These are phyloP conservation scores for Sylvia borin DNA, from an alignment of 2,797 vertebrate genomes.

Conservation along the genomic window DNA sequence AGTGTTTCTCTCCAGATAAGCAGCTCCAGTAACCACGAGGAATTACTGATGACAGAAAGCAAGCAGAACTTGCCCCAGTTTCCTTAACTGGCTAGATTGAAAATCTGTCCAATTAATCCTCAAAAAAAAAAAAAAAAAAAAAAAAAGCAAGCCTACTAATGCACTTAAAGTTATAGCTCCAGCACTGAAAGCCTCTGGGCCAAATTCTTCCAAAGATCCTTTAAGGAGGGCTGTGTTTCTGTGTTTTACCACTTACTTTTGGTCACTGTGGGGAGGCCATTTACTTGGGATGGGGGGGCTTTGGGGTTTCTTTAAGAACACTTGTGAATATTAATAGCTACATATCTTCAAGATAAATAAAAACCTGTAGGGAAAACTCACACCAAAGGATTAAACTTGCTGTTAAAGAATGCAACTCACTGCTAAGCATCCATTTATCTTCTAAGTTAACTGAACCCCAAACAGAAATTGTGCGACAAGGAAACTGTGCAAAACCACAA, in stretches of 20 bases:
- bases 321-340: background rate
- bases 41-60: background rate
- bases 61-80: background rate
- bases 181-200: background rate
- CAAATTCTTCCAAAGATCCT: background rate
- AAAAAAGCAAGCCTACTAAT: background rate
- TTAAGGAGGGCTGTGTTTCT: background rate
- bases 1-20: background rate
- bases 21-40: background rate
- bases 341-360: background rate
- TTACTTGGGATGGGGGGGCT: fast-evolving
- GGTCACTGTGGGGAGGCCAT: background rate
- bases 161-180: background rate
- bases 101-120: conserved; percentile 1
- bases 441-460: background rate
- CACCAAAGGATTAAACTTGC: background rate
- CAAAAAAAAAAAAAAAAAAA: background rate
- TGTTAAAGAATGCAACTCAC: background rate
- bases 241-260: background rate
- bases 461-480: background rate
- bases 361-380: background rate
- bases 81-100: background rate
- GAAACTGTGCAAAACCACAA: background rate
- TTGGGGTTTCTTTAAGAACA: background rate
- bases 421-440: background rate